phyloP scores from a whole-genome alignment of 2,797 vertebrate genomes.

The Gymnoscopelus microlampas region DNA sequence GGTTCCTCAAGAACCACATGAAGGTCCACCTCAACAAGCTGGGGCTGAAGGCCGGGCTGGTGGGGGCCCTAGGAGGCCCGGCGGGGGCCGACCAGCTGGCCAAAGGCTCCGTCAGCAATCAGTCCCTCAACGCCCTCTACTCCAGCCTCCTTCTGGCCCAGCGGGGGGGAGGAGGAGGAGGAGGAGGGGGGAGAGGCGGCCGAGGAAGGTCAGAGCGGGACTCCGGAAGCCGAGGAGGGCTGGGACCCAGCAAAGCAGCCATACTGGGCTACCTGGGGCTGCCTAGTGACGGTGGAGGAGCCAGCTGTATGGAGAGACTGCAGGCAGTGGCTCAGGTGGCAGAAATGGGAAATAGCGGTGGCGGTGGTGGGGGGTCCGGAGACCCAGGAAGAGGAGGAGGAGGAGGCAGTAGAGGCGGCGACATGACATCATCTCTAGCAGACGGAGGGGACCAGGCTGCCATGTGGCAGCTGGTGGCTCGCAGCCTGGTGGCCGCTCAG shows the following conservation, averaged over 20 bases:
- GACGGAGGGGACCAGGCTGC: slow-evolving; percentile 81
- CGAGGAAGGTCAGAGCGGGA: slow-evolving; percentile 64
- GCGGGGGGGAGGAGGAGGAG: slow-evolving; percentile 36
- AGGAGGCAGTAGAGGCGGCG: slow-evolving; percentile 50
- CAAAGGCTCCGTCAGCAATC: slow-evolving; percentile 73
- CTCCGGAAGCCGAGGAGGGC: slow-evolving; percentile 47
- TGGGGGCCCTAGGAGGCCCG: slow-evolving; percentile 64
- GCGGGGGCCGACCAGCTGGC: slow-evolving; percentile 75
- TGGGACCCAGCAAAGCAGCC: slow-evolving; percentile 80
- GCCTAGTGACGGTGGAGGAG: slow-evolving; percentile 79
- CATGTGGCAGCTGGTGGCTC: slow-evolving; percentile 84
- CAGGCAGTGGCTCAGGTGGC: slow-evolving; percentile 87
- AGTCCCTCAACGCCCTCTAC: slow-evolving; percentile 88
- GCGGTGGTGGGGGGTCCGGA: slow-evolving; percentile 51
- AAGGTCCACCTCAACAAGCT: slow-evolving; percentile 95
- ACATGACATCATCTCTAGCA: slow-evolving; percentile 36
- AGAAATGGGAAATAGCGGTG: slow-evolving; percentile 80
- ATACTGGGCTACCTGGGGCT: slow-evolving; percentile 87
- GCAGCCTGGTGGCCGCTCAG: slow-evolving; percentile 78
- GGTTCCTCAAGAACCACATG: slow-evolving; percentile 98
- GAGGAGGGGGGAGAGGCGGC: slow-evolving; percentile 63
- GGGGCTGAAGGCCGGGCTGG: slow-evolving; percentile 83
- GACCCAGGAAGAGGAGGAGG: slow-evolving; percentile 58
- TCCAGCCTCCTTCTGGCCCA: slow-evolving; percentile 88
- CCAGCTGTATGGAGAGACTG: slow-evolving; percentile 87